Evolutionary conservation across 2,888 invertebrate genomes (phyloP), one percentile per base, ranked within the genome.

Genomic region (Beris morrisii): DNA sequence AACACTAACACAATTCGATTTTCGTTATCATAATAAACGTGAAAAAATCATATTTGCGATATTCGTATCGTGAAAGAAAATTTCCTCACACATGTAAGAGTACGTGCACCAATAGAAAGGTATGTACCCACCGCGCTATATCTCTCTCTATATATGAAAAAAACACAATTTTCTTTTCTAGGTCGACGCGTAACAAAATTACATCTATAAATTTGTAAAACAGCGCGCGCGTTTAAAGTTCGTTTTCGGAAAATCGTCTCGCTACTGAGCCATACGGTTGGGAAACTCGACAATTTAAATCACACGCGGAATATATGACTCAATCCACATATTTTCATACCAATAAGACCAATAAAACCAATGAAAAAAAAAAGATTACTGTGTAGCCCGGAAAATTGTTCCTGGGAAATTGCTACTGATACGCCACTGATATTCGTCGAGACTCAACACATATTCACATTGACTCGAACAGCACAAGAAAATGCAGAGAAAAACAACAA

Each of bases 161-260:
- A 52, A 52, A 61, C 61, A 48, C 9, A 64, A 64, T 54, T 54
- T 64, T 64, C 44, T 64, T 64, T 64, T 64, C 64, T 64, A 54
- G 64, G 64, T 64, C 64, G 64, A 64, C 54, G 54, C 53, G 45
- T 54, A 64, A 45, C 64, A 54, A n/a, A 58, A 15, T 28, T 13
- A 46, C 44, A 54, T 13, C 64, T 54, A 11, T 30, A 44, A 28
- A 13, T 54, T 54, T 31, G 54, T 12, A 44, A 44, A 28, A 64
- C 13, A 43, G 44, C 54, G 54, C 56, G 64, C 64, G 30, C 55
- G 64, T 65, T 58, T 65, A 12, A 69, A 53, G 78, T 75, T 78
- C 77, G 77, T 78, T 77, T 75, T 73, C 74, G 75, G 73, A 74
- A 73, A 75, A 74, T 78, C 79, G 77, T 78, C 75, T 77, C 74